Evolutionary conservation across 1,140 invertebrate species (phyloP).

Genomic region (Habropoda laboriosa): DNA sequence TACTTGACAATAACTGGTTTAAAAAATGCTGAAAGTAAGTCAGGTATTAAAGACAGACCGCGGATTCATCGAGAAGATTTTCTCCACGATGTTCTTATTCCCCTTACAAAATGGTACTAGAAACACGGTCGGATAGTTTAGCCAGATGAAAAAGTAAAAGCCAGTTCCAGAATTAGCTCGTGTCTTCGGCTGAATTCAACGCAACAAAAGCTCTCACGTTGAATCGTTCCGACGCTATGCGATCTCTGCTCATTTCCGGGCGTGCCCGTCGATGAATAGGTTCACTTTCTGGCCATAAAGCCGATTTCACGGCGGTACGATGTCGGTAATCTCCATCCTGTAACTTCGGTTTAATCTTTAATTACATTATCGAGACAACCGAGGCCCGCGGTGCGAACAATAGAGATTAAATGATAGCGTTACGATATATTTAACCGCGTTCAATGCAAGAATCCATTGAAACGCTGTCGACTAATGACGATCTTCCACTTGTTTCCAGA

Average conservation of each 20-base stretch:
- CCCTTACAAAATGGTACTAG: too few relatives aligned
- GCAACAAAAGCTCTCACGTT: neutral
- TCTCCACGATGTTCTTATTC: too few relatives aligned
- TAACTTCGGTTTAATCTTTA: slow-evolving; percentile 39
- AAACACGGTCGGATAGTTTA: neutral
- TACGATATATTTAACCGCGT: neutral
- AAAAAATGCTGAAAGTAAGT: too few relatives aligned
- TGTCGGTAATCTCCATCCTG: slow-evolving; percentile 12
- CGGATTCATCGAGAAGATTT: too few relatives aligned
- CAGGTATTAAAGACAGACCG: too few relatives aligned
- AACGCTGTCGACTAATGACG: neutral
- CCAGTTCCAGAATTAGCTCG: neutral
- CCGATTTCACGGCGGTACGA: slow-evolving; percentile 10
- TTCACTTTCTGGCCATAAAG: slow-evolving; percentile 1
- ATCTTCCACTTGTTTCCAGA: neutral
- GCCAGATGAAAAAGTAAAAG: neutral
- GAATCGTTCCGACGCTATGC: neutral
- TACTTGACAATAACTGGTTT: too few relatives aligned
- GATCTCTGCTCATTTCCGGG: slow-evolving; percentile 6
- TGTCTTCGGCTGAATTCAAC: neutral
- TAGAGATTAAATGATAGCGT: neutral
- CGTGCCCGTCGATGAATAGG: neutral
- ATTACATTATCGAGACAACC: slow-evolving; percentile 22
- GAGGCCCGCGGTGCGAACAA: neutral
- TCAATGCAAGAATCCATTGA: neutral